Percentiles rank a stretch among this genome's conserved stretches.
Conservation (phyloP, 2,113 vertebrate species). For the Andinoacara biseriatus region DNA sequence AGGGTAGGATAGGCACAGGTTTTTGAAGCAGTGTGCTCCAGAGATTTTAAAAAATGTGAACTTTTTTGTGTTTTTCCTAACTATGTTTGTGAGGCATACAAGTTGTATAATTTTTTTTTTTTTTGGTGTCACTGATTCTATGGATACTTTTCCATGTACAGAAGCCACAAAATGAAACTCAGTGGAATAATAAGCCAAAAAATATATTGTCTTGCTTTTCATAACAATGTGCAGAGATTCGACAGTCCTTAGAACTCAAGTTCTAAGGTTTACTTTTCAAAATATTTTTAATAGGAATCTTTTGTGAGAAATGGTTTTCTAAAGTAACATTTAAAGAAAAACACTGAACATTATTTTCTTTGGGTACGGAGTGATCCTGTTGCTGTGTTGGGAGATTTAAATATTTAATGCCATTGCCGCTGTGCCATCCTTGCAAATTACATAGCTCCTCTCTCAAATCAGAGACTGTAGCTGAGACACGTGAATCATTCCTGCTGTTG, state of each 20-base stretch:
- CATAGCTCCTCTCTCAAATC: neutral
- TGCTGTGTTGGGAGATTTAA: neutral
- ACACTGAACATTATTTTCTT: neutral
- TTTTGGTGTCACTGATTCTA: neutral
- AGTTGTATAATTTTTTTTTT: neutral
- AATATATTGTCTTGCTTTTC: neutral
- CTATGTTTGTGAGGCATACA: neutral
- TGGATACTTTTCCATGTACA: neutral
- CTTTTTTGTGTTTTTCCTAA: neutral
- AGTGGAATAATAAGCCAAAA: neutral
- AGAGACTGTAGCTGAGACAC: neutral
- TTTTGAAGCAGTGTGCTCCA: neutral
- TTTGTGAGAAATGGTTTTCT: neutral
- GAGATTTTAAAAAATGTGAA: neutral
- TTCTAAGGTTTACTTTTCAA: neutral
- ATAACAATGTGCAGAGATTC: neutral
- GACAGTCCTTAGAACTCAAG: neutral
- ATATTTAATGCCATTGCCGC: neutral
- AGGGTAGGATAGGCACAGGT: neutral
- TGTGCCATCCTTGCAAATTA: neutral
- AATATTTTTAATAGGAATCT: neutral
- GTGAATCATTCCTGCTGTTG: constrained; percentile 11
- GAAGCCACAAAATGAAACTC: neutral
- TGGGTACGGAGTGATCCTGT: neutral
- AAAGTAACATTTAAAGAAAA: constrained; percentile 11